Evolutionary conservation across 2,888 invertebrate genomes (phyloP).

Genomic region (Mythimna vitellina): DNA sequence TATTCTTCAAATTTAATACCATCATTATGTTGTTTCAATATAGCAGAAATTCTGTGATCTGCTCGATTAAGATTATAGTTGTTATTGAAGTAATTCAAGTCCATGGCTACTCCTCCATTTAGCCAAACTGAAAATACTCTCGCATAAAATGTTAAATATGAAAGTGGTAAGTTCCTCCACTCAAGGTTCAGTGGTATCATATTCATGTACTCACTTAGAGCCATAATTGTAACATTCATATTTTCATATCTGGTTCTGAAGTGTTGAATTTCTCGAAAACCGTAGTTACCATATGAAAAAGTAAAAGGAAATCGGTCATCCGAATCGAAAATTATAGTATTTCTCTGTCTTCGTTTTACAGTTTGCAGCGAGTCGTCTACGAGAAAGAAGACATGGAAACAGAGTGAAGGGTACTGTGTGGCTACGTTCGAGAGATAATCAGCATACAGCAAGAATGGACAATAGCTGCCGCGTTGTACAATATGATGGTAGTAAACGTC

Average conservation of each 20-base stretch:
- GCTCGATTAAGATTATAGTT: slow-evolving; percentile 64
- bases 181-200: slow-evolving; percentile 85
- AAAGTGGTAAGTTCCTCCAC: slow-evolving; percentile 86
- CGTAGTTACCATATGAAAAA: slow-evolving; percentile 60
- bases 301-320: slow-evolving; percentile 54
- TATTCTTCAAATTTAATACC: slow-evolving; percentile 79
- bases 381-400: slow-evolving; percentile 79
- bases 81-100: slow-evolving; percentile 75
- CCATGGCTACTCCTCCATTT: slow-evolving; percentile 88
- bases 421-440: slow-evolving; percentile 80
- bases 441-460: slow-evolving; percentile 74
- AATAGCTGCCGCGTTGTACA: slow-evolving; percentile 69
- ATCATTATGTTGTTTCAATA: slow-evolving; percentile 82
- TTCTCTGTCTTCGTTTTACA: slow-evolving; percentile 62
- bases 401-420: slow-evolving; percentile 74
- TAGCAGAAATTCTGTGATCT: slow-evolving; percentile 72
- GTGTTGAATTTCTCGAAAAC: slow-evolving; percentile 68
- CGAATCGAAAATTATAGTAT: slow-evolving; percentile 62
- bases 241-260: slow-evolving; percentile 80
- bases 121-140: slow-evolving; percentile 89
- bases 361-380: slow-evolving; percentile 75
- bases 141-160: slow-evolving; percentile 86
- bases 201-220: slow-evolving; percentile 84
- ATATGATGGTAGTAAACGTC: slow-evolving; percentile 82
- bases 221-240: slow-evolving; percentile 81